Conservation (phyloP, 2,797 vertebrate species). For the Acipenser oxyrinchus region DNA sequence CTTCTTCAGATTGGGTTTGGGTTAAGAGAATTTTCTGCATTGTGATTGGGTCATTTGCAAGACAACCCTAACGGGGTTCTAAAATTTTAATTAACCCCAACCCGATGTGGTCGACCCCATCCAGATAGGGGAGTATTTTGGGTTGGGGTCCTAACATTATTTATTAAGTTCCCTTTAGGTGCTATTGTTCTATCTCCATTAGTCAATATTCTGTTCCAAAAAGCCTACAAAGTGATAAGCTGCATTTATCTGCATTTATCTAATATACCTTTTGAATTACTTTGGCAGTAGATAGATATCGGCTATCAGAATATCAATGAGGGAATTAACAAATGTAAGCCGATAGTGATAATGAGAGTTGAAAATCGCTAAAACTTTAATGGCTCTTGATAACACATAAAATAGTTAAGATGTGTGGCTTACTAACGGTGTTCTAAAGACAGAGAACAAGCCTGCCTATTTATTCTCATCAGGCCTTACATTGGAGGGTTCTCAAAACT, state of each 20-base stretch:
- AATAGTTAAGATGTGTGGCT: neutral
- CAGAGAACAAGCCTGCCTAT: neutral
- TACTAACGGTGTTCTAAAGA: neutral
- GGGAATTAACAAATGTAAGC: constrained; percentile 3
- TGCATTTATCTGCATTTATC: neutral
- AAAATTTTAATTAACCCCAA: neutral
- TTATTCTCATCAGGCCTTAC: neutral
- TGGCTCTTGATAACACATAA: neutral
- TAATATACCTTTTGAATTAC: neutral
- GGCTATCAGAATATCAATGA: neutral
- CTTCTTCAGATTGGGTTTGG: too few species aligned
- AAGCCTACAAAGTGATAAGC: neutral
- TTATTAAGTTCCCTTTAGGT: neutral
- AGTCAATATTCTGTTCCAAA: constrained; percentile 1
- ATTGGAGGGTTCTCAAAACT: neutral
- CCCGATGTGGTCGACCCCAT: too few species aligned
- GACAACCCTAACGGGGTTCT: neutral
- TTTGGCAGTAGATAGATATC: neutral
- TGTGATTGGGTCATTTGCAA: too few species aligned
- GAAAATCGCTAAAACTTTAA: constrained; percentile 1
- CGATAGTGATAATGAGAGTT: neutral
- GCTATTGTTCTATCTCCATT: neutral
- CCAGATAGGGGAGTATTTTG: neutral
- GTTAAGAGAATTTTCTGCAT: too few species aligned
- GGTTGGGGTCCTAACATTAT: neutral